A percentile compares a stretch with the other conserved stretches of the same genome.
Evolutionary conservation across 1,140 invertebrate genomes (phyloP).

Genomic region (Trinorchestia longiramus): DNA sequence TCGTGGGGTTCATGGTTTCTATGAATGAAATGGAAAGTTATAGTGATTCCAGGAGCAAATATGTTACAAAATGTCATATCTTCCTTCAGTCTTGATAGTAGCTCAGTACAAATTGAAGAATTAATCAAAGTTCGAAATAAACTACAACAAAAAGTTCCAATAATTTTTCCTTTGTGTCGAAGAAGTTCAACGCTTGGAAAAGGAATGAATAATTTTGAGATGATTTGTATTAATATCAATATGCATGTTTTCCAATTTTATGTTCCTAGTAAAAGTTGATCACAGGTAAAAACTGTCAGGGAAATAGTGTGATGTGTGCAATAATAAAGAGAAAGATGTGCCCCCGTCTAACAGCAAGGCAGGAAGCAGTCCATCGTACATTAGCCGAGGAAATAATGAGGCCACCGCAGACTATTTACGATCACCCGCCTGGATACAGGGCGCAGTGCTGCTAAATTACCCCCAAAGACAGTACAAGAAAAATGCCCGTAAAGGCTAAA

Average conservation of each 20-base stretch:
- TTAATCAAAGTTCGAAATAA: background rate
- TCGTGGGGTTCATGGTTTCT: background rate
- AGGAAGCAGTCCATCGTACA: background rate
- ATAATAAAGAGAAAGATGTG: background rate
- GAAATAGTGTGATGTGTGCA: background rate
- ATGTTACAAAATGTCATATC: background rate
- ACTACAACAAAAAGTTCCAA: background rate
- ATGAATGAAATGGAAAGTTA: background rate
- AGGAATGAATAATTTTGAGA: background rate
- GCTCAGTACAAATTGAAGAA: background rate
- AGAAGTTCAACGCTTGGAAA: background rate
- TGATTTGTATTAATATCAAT: background rate
- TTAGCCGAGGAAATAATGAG: conserved; percentile 7
- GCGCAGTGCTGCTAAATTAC: background rate
- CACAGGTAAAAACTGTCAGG: background rate
- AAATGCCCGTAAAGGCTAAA: background rate
- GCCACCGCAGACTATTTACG: conserved; percentile 5
- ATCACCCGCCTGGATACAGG: background rate
- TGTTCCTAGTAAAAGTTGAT: background rate
- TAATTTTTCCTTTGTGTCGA: background rate
- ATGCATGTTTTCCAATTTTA: background rate
- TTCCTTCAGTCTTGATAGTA: background rate
- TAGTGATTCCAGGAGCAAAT: background rate
- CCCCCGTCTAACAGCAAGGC: background rate
- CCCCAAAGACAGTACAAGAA: background rate